phyloP scores from a whole-genome alignment of 2,888 invertebrate species.

The Ditylenchus weischeri region DNA sequence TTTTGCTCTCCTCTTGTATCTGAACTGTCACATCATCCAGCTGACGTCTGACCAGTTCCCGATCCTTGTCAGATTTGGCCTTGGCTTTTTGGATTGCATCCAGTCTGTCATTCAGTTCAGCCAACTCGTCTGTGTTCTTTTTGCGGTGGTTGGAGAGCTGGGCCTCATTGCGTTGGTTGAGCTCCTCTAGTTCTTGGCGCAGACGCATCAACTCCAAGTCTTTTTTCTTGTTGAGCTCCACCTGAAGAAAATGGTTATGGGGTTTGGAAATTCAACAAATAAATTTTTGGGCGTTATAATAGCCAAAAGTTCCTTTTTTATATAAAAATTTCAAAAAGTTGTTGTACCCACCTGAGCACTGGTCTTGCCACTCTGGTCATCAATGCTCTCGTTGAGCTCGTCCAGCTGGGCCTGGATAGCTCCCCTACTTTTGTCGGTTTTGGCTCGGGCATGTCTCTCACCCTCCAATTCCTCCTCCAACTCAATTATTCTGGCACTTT shows the following conservation, averaged over 20 bases:
- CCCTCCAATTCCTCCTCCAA: conserved; percentile 98
- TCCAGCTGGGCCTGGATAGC: conserved; percentile 72
- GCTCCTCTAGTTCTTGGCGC: conserved; percentile 94
- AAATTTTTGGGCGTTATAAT: too few relatives aligned
- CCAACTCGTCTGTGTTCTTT: conserved; percentile 98
- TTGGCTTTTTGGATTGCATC: conserved; percentile 99
- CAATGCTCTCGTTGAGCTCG: conserved; percentile 91
- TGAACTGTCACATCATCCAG: conserved; percentile 50
- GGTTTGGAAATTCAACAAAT: too few relatives aligned
- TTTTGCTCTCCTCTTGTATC: conserved; percentile 52
- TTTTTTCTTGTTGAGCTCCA: conserved; percentile 95
- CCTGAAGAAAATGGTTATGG: conserved; percentile 70
- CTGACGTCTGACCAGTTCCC: conserved; percentile 44
- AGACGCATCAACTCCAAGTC: conserved; percentile 98
- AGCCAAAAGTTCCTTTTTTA: too few relatives aligned
- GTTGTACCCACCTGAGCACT: conserved; percentile 55
- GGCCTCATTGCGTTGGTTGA: conserved; percentile 90
- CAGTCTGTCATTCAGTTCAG: conserved; percentile 98
- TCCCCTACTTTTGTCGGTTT: conserved; percentile 38
- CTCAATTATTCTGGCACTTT: conserved; percentile 90
- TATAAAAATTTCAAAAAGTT: conserved; percentile 71
- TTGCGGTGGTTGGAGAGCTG: conserved; percentile 93
- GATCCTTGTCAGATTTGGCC: conserved; percentile 74
- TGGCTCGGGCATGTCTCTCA: conserved; percentile 68
- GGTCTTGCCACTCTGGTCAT: conserved; percentile 78